A percentile compares a stretch with the other conserved stretches of the same genome.
These are phyloP conservation scores for Hylaeus anthracinus DNA, from an alignment of 1,140 invertebrate genomes.

Conservation along the genomic window DNA sequence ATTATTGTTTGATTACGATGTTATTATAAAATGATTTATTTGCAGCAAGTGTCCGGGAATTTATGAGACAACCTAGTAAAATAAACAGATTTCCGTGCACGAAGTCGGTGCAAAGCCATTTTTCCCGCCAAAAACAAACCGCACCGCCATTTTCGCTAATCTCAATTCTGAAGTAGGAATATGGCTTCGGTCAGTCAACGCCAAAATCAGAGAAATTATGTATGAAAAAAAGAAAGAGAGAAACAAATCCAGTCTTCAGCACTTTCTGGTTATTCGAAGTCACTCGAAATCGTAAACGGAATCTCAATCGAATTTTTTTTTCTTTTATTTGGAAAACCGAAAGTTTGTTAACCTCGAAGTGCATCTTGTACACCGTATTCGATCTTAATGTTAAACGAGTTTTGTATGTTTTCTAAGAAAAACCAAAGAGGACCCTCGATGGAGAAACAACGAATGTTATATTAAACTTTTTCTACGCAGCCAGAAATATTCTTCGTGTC, in stretches of 20 bases:
- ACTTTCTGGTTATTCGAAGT: neutral
- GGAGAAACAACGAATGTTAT: constrained; percentile 46
- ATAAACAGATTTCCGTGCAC: neutral
- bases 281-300: neutral
- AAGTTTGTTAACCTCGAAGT: neutral
- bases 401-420: constrained; percentile 43
- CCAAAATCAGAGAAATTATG: neutral
- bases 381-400: constrained; percentile 33
- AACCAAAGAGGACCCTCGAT: constrained; percentile 16
- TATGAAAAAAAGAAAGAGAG: neutral
- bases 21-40: too few species aligned
- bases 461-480: constrained; percentile 26
- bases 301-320: neutral
- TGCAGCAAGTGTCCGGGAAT: too few species aligned
- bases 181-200: neutral
- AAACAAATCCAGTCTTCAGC: neutral
- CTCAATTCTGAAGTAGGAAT: too few species aligned
- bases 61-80: neutral
- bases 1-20: too few species aligned
- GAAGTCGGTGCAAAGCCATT: neutral
- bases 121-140: too few species aligned
- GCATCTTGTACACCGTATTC: constrained; percentile 12
- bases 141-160: too few species aligned
- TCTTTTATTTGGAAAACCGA: neutral
- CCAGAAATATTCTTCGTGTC: neutral